Evolutionary conservation across 2,113 vertebrate genomes (phyloP).

Genomic region (Mobula birostris): DNA sequence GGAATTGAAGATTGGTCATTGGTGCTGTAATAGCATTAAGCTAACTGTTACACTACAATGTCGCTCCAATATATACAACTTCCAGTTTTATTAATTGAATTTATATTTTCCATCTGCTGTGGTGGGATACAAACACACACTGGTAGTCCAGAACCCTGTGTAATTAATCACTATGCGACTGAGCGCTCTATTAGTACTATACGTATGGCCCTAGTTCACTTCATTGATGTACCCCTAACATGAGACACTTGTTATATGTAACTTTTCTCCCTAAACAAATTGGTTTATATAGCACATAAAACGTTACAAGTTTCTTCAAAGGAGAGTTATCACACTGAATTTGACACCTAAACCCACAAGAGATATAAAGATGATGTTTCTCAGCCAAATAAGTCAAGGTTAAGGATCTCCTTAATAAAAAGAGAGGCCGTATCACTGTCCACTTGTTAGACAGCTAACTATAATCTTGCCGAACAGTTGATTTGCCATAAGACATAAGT

Average conservation of each 20-base stretch:
- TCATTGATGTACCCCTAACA: background rate
- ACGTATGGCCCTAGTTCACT: background rate
- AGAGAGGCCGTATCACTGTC: background rate
- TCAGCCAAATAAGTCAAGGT: background rate
- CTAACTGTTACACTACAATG: too few species aligned
- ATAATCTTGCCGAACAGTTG: background rate
- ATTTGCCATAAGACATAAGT: too few species aligned
- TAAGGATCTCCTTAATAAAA: background rate
- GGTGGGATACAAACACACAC: too few species aligned
- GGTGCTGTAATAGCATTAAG: too few species aligned
- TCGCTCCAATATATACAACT: too few species aligned
- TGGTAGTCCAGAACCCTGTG: too few species aligned
- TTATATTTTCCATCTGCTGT: too few species aligned
- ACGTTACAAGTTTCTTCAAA: background rate
- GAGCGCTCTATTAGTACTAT: background rate
- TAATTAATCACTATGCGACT: too few species aligned
- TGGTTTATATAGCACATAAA: background rate
- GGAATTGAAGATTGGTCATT: too few species aligned
- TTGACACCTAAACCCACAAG: background rate
- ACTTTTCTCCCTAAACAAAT: background rate
- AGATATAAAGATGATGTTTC: too few species aligned
- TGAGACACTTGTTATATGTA: background rate
- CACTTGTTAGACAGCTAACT: background rate
- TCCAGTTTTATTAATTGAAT: too few species aligned
- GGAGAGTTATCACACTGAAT: background rate